These are phyloP conservation scores for Microhierax caerulescens DNA, from an alignment of 2,797 vertebrate genomes.

Conservation along the genomic window DNA sequence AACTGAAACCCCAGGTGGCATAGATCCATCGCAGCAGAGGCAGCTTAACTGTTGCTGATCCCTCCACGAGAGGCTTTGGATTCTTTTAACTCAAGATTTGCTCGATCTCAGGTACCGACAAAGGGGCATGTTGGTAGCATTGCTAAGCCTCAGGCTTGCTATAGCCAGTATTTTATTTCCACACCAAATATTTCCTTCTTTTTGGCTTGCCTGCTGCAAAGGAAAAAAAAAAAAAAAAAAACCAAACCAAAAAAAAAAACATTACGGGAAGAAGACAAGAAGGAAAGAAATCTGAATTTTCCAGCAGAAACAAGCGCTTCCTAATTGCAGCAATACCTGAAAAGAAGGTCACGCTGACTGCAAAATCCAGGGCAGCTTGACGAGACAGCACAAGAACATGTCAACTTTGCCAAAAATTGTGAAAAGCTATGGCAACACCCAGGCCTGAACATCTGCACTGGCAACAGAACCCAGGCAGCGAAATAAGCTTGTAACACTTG, in stretches of 20 bases:
- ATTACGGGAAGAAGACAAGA: not conserved
- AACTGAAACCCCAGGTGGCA: not conserved
- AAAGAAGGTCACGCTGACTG: not conserved
- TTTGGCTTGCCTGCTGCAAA: not conserved
- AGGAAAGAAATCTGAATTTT: not conserved
- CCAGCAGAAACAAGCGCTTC: not conserved
- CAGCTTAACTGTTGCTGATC: not conserved
- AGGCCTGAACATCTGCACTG: not conserved
- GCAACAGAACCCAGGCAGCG: not conserved
- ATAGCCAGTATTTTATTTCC: not conserved
- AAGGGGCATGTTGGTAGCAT: not conserved
- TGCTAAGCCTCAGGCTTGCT: not conserved
- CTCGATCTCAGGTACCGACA: not conserved
- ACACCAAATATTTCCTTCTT: not conserved
- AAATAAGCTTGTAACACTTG: not conserved
- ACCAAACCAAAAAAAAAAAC: not conserved
- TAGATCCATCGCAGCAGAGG: not conserved
- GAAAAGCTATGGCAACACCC: not conserved
- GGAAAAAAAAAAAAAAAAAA: not conserved
- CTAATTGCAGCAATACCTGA: not conserved
- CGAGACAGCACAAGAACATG: fast-evolving
- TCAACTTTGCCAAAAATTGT: not conserved
- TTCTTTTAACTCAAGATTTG: not conserved
- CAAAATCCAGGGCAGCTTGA: not conserved
- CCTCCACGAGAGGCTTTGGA: not conserved